Evolutionary conservation across 2,797 vertebrate genomes (phyloP).

Genomic region (Aphelocoma californica): DNA sequence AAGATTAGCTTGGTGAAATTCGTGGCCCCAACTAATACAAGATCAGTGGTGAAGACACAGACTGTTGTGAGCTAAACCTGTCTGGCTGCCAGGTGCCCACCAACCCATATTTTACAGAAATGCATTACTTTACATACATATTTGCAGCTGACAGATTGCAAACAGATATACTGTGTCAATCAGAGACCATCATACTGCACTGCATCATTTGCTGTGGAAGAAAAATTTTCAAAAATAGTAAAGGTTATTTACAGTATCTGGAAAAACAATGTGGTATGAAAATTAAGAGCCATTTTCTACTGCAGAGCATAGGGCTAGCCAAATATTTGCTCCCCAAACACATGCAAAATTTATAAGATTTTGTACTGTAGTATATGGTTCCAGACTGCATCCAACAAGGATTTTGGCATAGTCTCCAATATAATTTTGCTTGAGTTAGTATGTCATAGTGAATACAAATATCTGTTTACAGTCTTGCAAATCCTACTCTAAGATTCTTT

Average conservation of each 20-base stretch:
- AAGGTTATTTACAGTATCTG: neutral
- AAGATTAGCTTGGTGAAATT: neutral
- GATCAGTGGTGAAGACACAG: neutral
- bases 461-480: neutral
- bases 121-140: neutral
- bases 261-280: neutral
- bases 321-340: neutral
- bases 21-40: neutral
- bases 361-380: neutral
- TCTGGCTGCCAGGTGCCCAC: neutral
- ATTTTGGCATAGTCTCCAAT: neutral
- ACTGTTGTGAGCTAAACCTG: neutral
- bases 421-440: neutral
- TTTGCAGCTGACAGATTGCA: neutral
- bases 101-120: neutral
- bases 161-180: neutral
- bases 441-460: neutral
- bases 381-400: neutral
- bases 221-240: neutral
- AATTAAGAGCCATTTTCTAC: neutral
- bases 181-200: neutral
- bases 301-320: neutral
- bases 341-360: neutral
- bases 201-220: neutral
- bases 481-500: neutral